These are phyloP conservation scores for Heliconius congener DNA, from an alignment of 1,140 invertebrate species.

Conservation along the genomic window DNA sequence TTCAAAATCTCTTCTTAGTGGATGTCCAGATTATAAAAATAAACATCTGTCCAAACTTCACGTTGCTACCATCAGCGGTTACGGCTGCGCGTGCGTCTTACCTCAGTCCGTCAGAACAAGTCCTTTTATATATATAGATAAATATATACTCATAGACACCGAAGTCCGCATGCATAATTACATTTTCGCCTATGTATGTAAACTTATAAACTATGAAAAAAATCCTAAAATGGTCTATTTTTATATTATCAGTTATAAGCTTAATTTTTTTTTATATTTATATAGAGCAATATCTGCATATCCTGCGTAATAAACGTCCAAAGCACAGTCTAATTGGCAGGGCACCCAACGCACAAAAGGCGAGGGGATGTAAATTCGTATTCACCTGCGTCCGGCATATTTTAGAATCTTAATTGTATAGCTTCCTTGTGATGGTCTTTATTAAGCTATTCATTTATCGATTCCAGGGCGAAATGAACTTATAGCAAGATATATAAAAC, in stretches of 20 bases:
- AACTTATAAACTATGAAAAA: too few relatives aligned
- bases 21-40: too few relatives aligned
- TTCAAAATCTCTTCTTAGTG: too few relatives aligned
- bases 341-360: constrained; percentile 6
- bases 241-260: background rate
- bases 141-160: background rate
- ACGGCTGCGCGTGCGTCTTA: too few relatives aligned
- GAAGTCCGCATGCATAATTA: background rate
- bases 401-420: constrained; percentile 17
- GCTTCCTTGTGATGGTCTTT: background rate
- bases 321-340: constrained; percentile 9
- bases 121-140: too few relatives aligned
- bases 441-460: constrained; percentile 37
- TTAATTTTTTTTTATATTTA: background rate
- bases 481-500: constrained; percentile 99
- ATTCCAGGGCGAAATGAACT: constrained; percentile 98
- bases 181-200: too few relatives aligned
- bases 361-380: constrained; percentile 2
- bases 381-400: constrained; percentile 16
- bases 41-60: too few relatives aligned
- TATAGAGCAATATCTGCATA: background rate
- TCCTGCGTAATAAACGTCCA: constrained; percentile 9
- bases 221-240: too few relatives aligned
- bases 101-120: too few relatives aligned
- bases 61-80: too few relatives aligned